Percentiles rank a stretch among this genome's conserved stretches.
Conservation (phyloP, 2,797 vertebrate species). For the Danio kyathit region DNA sequence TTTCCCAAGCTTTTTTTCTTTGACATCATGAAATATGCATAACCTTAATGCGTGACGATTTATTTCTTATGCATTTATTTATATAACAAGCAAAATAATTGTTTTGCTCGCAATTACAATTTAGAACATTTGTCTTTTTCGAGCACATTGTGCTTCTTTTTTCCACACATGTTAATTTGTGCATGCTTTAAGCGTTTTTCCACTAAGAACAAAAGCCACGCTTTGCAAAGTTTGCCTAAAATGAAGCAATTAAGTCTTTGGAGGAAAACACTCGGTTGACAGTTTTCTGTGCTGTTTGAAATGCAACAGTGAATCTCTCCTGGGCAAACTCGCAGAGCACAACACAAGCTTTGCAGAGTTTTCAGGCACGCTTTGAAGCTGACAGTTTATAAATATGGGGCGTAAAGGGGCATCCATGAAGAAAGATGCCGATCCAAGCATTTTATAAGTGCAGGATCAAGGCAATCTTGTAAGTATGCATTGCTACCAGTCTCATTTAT, state of each 20-base stretch:
- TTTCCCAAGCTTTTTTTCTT: slow-evolving; percentile 10
- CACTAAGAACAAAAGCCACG: slow-evolving; percentile 11
- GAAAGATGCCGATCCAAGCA: slow-evolving; percentile 29
- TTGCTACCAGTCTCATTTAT: neutral
- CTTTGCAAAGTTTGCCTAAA: slow-evolving; percentile 8
- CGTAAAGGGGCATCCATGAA: neutral
- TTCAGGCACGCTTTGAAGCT: slow-evolving; percentile 12
- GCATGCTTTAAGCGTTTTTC: slow-evolving; percentile 3
- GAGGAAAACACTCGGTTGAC: neutral
- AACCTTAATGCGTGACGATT: neutral
- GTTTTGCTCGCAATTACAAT: neutral
- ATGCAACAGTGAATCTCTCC: slow-evolving; percentile 33
- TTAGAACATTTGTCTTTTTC: slow-evolving; percentile 6
- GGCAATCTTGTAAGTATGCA: neutral
- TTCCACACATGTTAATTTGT: neutral
- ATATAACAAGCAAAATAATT: neutral
- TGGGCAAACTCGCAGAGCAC: slow-evolving; percentile 8
- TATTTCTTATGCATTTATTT: neutral
- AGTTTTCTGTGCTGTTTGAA: slow-evolving; percentile 17
- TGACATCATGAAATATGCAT: neutral
- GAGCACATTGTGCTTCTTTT: neutral
- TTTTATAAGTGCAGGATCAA: slow-evolving; percentile 20
- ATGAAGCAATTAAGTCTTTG: slow-evolving; percentile 24
- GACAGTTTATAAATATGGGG: neutral
- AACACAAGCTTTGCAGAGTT: slow-evolving; percentile 11